Base-by-base conservation (phyloP, 37 sponge, comb jelly and placozoan species). In the Ianthella basta region DNA sequence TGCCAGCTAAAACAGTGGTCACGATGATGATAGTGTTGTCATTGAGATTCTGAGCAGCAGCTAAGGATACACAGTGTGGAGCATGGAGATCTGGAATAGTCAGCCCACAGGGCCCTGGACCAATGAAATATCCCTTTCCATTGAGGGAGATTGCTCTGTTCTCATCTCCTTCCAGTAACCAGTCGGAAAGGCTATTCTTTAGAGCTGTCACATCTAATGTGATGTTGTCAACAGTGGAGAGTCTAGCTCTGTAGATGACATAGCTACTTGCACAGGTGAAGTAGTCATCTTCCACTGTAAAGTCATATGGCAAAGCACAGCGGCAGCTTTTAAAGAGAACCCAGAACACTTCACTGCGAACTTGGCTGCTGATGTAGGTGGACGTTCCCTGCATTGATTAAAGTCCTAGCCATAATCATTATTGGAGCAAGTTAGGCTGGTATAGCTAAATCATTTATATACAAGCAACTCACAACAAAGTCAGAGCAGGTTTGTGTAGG, bases 41-140 rank as follows among this genome's bases (percentile, higher is more conserved):
- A n/a, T n/a, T n/a, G n/a, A n/a, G n/a, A n/a, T n/a, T n/a, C n/a
- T n/a, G n/a, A n/a, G n/a, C n/a, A n/a, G n/a, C n/a, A n/a, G n/a
- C n/a, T n/a, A n/a, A n/a, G n/a, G n/a, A n/a, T n/a, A n/a, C n/a
- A 30, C 70, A 69, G 6, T 34, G 34, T 69, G 70, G 70, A 69
- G 70, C 70, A 69, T 69, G 12, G 3, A 30, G 29, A 33, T 69
- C 12, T 30, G 70, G 70, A 1, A 69, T 33, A 69, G 70, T 69
- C 29, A 69, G 6, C 12, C 70, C 70, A 6, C 70, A 69, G 10
- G 70, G 33, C 4, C 70, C 70, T 32, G 70, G 70, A 4, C 27
- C 70, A 16, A 69, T 33, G 1, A 4, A 34, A 6, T 69, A 69
- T 33, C 27, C 10, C 34, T 16, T 69, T 30, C 70, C 70, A 32